A percentile compares a stretch with the other conserved stretches of the same genome.
These are phyloP conservation scores for Hyaena hyaena DNA, from an alignment of 2,113 vertebrate genomes.

Conservation along the genomic window DNA sequence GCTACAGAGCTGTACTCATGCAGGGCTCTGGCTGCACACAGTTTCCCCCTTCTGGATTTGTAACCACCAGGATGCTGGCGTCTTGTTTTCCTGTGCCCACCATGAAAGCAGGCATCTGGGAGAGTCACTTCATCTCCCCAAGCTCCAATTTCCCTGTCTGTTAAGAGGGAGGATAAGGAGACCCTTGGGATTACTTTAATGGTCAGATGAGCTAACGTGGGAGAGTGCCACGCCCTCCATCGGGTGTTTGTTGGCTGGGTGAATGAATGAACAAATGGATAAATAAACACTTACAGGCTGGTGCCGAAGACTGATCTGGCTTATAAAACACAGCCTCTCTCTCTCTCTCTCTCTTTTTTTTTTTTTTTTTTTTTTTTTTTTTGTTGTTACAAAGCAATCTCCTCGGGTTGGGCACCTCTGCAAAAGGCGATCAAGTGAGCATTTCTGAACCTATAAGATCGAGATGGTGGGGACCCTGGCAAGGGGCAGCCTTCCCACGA, in stretches of 20 bases:
- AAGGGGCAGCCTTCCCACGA: neutral
- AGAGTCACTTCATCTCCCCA: neutral
- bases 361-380: too few relatives aligned
- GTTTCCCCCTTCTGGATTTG: neutral
- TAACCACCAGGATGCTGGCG: fast-evolving
- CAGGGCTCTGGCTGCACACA: fast-evolving
- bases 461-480: fast-evolving
- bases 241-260: neutral
- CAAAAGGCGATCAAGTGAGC: neutral
- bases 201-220: neutral
- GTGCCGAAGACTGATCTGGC: neutral
- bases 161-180: neutral
- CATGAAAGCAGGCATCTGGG: neutral
- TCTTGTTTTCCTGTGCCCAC: too few relatives aligned
- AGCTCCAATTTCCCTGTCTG: neutral
- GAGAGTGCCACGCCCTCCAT: too few relatives aligned
- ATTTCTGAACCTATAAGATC: neutral
- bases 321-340: neutral
- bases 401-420: neutral
- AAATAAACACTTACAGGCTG: neutral
- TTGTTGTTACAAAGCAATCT: neutral
- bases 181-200: neutral
- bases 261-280: neutral
- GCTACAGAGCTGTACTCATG: neutral
- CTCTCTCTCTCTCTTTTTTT: too few relatives aligned